These are phyloP conservation scores for Danaus chrysippus DNA, from an alignment of 2,888 invertebrate species.

Conservation along the genomic window DNA sequence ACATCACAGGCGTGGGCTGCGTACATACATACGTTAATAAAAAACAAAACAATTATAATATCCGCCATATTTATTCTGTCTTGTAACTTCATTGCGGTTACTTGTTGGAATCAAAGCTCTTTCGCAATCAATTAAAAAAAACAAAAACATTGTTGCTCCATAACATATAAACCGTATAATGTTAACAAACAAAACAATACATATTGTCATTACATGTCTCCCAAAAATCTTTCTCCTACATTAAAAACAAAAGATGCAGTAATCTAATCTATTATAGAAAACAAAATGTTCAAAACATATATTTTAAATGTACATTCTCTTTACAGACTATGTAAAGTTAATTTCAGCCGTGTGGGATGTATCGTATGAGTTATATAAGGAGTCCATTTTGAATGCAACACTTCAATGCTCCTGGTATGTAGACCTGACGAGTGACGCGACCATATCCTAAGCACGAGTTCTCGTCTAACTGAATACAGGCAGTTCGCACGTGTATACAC, in stretches of 20 bases:
- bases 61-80: too few species aligned
- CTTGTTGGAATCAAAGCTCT: too few species aligned
- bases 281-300: neutral
- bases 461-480: too few species aligned
- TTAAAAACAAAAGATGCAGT: conserved; percentile 1
- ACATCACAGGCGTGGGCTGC: conserved; percentile 45
- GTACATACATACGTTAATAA: neutral
- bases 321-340: neutral
- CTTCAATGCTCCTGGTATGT: too few species aligned
- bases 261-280: neutral
- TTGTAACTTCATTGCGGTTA: too few species aligned
- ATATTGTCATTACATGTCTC: neutral
- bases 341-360: neutral
- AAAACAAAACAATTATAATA: too few species aligned
- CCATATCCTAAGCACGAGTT: too few species aligned
- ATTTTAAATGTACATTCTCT: neutral
- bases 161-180: conserved; percentile 2
- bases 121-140: too few species aligned
- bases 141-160: neutral
- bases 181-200: neutral
- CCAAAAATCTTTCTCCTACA: conserved; percentile 2
- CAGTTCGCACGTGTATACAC: neutral
- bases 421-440: too few species aligned
- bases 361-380: too few species aligned
- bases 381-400: too few species aligned